Base-by-base conservation (phyloP, 2,888 invertebrate species). In the Drymonia ruficornis region DNA sequence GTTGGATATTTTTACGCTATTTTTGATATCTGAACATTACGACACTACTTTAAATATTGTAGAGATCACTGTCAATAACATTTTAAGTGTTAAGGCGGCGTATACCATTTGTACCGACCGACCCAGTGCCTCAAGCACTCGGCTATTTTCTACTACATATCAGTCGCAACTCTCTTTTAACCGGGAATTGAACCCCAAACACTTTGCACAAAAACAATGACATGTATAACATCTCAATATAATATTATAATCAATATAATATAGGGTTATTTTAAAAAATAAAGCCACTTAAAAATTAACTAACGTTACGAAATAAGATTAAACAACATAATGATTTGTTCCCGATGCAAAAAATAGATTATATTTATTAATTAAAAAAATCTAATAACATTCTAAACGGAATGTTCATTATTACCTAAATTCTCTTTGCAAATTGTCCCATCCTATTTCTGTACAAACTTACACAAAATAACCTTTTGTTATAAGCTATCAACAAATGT, bases 341-440 rank as follows among this genome's bases (percentile, higher is more conserved):
- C 91, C 92, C 91, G 81, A 91, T 87, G 86, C 81, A 83, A 89
- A 91, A 74, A 87, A 90, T 88, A 87, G 84, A 77, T 47, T 81
- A 76, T 78, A 87, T 81, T 81, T 82, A 80, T 78, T 76, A 71
- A 78, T 76, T 74, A 84, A 83, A 87, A 89, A 89, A 88, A 89
- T 84, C 87, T 89, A 89, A 78, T 91, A 92, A 92, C 92, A 92
- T 92, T 91, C 92, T 92, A 92, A 91, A 76, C 91, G 92, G 92
- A 92, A 92, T 92, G 92, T 91, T 86, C 59, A 77, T 86, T 90
- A 89, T 87, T 86, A 92, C 82, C 91, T 92, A 92, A 87, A 86
- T 91, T 90, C 87, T 92, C 89, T 92, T 92, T 92, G 92, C 92
- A 92, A 91, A 87, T 85, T 89, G 92, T 92, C 92, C 92, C 92